Evolutionary conservation across 2,888 invertebrate genomes (phyloP), one percentile per base, ranked within the genome.

Genomic region (Formica aserva): DNA sequence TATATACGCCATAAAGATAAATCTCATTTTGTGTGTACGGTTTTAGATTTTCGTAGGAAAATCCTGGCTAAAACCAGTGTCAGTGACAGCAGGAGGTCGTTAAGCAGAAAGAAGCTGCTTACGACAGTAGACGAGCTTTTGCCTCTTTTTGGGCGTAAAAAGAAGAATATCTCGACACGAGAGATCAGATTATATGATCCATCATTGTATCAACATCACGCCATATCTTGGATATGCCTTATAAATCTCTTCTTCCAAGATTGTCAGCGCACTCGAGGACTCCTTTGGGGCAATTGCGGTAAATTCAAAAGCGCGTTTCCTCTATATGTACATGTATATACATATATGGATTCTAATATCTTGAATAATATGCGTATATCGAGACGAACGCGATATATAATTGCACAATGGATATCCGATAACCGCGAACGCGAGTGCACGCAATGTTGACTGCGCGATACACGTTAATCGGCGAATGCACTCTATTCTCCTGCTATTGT

Each of bases 21-120:
- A 57, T 26, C 13, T 57, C 2, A 22, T 57, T 57, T 57, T 38
- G 38, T 38, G 38, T 3, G 48, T 18, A 29, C 63, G 83, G 57
- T 85, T 83, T 85, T 75, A 83, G 78, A 81, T 81, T 85, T 87
- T 80, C 80, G 77, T 75, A 63, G 67, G 67, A 65, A 71, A 71
- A 84, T 67, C 78, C 66, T 45, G 75, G 65, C 26, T 63, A 9
- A 84, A 69, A 76, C 82, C 83, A 78, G 85, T 78, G 86, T 78
- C 86, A 78, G 75, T 48, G 83, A 76, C 90, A 88, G 86, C 86
- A 66, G 87, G 88, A 88, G 90, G 88, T 90, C 88, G 69, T 72
- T 71, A 66, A 38, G 48, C 74, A 35, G 55, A 82, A 82, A 85
- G 82, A 38, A 83, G 80, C 88, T 62, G 88, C 55, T 48, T 18